These are phyloP conservation scores for Agrypnus murinus DNA, from an alignment of 2,888 invertebrate species.

Conservation along the genomic window DNA sequence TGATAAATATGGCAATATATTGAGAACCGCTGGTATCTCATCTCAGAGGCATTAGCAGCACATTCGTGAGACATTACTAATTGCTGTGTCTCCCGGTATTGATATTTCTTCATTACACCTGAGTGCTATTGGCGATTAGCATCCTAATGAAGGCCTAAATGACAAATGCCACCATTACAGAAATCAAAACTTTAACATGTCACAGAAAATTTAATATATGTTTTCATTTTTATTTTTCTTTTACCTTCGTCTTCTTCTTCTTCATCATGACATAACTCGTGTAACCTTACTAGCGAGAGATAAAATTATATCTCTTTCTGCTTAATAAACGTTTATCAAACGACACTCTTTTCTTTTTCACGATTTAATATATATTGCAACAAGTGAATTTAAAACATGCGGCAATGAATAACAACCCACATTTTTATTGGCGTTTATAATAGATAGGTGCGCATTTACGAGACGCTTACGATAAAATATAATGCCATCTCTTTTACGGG, in stretches of 20 bases:
- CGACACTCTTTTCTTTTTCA: slow-evolving; percentile 25
- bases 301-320: slow-evolving; percentile 6
- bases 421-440: slow-evolving; percentile 44
- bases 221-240: slow-evolving; percentile 11
- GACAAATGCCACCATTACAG: slow-evolving; percentile 51
- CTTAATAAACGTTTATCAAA: slow-evolving; percentile 34
- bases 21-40: slow-evolving; percentile 16
- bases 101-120: slow-evolving; percentile 55
- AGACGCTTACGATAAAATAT: slow-evolving; percentile 35
- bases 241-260: neutral
- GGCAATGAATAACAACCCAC: slow-evolving; percentile 36
- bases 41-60: slow-evolving; percentile 24
- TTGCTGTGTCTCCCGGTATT: slow-evolving; percentile 51
- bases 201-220: slow-evolving; percentile 7
- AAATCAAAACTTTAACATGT: slow-evolving; percentile 41
- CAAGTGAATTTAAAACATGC: slow-evolving; percentile 35
- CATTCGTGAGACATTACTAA: slow-evolving; percentile 52
- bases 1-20: neutral
- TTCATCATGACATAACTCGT: slow-evolving; percentile 10
- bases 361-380: slow-evolving; percentile 35
- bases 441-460: slow-evolving; percentile 36
- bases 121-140: slow-evolving; percentile 51
- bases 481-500: slow-evolving; percentile 5
- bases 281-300: slow-evolving; percentile 11
- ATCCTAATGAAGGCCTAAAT: slow-evolving; percentile 50